phyloP scores from a whole-genome alignment of 2,888 invertebrate genomes.

The Monochamus alternatus region DNA sequence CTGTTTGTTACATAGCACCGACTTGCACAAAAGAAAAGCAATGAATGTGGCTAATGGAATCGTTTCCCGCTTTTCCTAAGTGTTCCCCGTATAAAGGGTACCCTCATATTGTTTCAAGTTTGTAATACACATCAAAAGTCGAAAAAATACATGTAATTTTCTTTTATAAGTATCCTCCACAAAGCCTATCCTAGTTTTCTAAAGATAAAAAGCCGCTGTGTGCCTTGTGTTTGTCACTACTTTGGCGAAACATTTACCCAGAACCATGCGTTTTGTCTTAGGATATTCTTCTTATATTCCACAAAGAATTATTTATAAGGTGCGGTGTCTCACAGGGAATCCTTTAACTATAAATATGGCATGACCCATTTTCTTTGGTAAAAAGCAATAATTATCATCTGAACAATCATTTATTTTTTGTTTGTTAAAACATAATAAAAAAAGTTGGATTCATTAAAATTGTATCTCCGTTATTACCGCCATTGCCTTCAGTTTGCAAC shows the following conservation, averaged over 20 bases:
- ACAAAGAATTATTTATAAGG: not conserved
- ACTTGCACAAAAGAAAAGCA: conserved; percentile 42
- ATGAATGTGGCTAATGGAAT: conserved; percentile 49
- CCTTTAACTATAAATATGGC: not conserved
- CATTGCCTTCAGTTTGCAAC: too few species aligned
- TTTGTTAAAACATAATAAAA: too few species aligned
- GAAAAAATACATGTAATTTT: conserved; percentile 45
- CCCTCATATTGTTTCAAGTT: conserved; percentile 41
- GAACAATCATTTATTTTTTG: too few species aligned
- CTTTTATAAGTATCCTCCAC: conserved; percentile 37
- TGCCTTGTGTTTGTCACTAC: not conserved
- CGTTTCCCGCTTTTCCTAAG: conserved; percentile 44
- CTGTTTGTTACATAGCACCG: conserved; percentile 32
- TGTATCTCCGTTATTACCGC: too few species aligned
- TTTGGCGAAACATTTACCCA: not conserved
- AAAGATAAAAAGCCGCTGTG: conserved; percentile 36
- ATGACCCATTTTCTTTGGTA: not conserved
- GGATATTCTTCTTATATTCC: not conserved
- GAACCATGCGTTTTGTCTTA: not conserved
- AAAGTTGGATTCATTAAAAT: too few species aligned
- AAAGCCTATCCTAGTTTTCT: conserved; percentile 38
- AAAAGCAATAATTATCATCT: not conserved
- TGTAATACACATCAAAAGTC: conserved; percentile 44
- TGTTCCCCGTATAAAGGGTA: conserved; percentile 35
- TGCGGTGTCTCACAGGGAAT: not conserved